phyloP scores from a whole-genome alignment of 2,888 invertebrate genomes.

The Drosophila cognata region DNA sequence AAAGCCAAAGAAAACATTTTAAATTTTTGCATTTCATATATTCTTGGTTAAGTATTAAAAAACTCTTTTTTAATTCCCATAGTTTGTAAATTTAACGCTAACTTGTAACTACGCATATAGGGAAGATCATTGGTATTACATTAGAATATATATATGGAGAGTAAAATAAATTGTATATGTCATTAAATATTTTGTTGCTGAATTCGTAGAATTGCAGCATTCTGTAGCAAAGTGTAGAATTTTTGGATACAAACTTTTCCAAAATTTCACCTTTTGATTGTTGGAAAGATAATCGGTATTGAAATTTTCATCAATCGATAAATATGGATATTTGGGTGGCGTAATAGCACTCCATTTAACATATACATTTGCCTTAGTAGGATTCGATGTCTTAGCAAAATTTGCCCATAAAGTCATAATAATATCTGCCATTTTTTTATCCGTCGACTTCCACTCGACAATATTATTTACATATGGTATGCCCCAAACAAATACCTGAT shows the following conservation, averaged over 20 bases:
- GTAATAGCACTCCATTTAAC: slow-evolving; percentile 91
- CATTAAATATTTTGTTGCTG: slow-evolving; percentile 38
- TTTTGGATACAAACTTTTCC: slow-evolving; percentile 93
- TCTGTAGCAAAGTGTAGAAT: slow-evolving; percentile 90
- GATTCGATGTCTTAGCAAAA: slow-evolving; percentile 91
- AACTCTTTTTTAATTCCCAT: background rate
- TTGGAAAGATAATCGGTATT: slow-evolving; percentile 91
- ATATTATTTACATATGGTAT: slow-evolving; percentile 89
- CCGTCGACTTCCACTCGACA: slow-evolving; percentile 90
- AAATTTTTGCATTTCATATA: background rate
- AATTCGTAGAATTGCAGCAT: slow-evolving; percentile 89
- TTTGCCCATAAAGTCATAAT: slow-evolving; percentile 93
- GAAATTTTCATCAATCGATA: slow-evolving; percentile 91
- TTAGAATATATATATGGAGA: slow-evolving; percentile 18
- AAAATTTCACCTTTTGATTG: slow-evolving; percentile 92
- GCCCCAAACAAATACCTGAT: slow-evolving; percentile 93
- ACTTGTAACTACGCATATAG: slow-evolving; percentile 9
- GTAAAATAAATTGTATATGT: slow-evolving; percentile 21
- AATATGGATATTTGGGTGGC: slow-evolving; percentile 88
- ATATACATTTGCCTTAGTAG: slow-evolving; percentile 89
- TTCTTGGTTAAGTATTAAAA: background rate
- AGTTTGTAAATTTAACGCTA: slow-evolving; percentile 11
- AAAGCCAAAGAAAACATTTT: background rate
- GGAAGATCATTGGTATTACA: slow-evolving; percentile 11
- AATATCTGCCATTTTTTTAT: slow-evolving; percentile 91